These are phyloP conservation scores for Chionoecetes opilio DNA, from an alignment of 1,140 invertebrate species.

Conservation along the genomic window DNA sequence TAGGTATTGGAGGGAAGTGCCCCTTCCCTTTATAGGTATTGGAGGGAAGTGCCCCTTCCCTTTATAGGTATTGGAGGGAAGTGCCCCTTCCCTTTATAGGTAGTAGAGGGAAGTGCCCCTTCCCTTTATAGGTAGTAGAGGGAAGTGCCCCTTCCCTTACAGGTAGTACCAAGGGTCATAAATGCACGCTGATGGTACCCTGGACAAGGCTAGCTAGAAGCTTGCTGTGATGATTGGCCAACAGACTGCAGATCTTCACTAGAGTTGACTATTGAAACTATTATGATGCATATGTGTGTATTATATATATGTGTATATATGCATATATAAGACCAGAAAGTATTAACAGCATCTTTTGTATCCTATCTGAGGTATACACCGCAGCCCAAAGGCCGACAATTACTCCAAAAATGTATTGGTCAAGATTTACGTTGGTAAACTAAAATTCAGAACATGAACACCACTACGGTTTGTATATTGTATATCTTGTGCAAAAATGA, in stretches of 20 bases:
- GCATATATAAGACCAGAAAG: neutral
- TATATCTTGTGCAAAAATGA: neutral
- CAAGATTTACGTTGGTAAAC: neutral
- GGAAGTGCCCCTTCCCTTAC: neutral
- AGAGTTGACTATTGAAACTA: conserved; percentile 4
- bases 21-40: conserved; percentile 1
- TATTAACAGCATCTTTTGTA: neutral
- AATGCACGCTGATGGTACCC: conserved; percentile 35
- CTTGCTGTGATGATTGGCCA: conserved; percentile 59
- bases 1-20: neutral
- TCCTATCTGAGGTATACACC: neutral
- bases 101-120: neutral
- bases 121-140: too few species aligned
- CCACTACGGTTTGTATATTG: neutral
- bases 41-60: neutral
- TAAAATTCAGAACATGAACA: neutral
- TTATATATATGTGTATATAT: neutral
- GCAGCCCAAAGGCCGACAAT: neutral
- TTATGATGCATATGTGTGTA: conserved; percentile 16
- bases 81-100: too few species aligned
- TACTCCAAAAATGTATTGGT: neutral
- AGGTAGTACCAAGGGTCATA: conserved; percentile 7
- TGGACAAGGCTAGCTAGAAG: conserved; percentile 54
- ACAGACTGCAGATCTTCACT: conserved; percentile 31
- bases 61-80: too few species aligned